Base-by-base conservation (phyloP, 2,888 invertebrate species). In the Lepetodrilus schrolli region DNA sequence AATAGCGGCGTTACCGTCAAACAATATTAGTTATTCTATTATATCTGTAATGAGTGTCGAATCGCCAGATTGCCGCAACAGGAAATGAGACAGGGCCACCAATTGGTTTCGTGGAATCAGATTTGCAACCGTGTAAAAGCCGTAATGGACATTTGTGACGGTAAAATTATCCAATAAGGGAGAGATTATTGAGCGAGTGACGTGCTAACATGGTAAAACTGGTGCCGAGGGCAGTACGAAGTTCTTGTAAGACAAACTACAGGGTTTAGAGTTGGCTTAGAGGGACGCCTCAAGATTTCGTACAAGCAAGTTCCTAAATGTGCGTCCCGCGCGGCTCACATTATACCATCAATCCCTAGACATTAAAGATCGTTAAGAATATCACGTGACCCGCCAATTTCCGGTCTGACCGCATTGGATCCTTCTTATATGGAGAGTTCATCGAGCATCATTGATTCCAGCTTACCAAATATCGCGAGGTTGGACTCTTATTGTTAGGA, bases 91-190 rank as follows among this genome's bases (percentile, higher is more conserved):
- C 21, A 21, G 17, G 68, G 34, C 68, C 43, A 47, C 43, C 68
- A 68, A 68, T 68, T 68, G 68, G 43, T 68, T 68, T 68, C n/a
- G 68, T 21, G 20, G 68, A 68, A 68, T 68, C 68, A 68, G 43
- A 47, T 68, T 68, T 68, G 7, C 21, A 30, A 26, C 21, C 68
- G 47, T 47, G 43, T 43, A 47, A 68, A 68, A 68, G 43, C 68
- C 43, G 68, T 68, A 68, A 68, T 68, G 47, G 68, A 47, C 68
- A 68, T 68, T 68, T 47, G 47, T 47, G 43, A 68, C 68, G 43
- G 68, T 30, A 47, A 68, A 68, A 43, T 68, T 68, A 68, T 68
- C 43, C 38, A 68, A 68, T 68, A 68, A 68, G 23, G 26, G 21
- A 17, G 26, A 38, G 43, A 68, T 68, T 68, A 68, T 68, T 47